Evolutionary conservation across 2,888 invertebrate species (phyloP).

Genomic region (Esperia sulphurella): DNA sequence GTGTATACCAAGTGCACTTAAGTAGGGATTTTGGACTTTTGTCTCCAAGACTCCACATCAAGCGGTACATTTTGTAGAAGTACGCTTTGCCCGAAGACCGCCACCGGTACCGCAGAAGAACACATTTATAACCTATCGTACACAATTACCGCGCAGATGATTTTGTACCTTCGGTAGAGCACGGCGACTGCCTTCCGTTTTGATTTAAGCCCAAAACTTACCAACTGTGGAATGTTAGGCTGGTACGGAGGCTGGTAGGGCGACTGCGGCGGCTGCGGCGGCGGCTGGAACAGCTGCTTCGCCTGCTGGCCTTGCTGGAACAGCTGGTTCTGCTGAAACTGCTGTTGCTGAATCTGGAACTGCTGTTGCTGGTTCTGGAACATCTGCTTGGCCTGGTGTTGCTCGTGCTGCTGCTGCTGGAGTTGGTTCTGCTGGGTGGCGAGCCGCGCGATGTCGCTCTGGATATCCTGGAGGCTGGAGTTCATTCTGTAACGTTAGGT

Average conservation of each 20-base stretch:
- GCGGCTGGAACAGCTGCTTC: conserved; percentile 24
- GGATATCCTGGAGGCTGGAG: conserved; percentile 95
- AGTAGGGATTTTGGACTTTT: too few species aligned
- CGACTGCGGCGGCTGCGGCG: conserved; percentile 61
- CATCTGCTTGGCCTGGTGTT: conserved; percentile 71
- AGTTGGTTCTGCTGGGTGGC: conserved; percentile 83
- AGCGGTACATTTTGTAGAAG: too few species aligned
- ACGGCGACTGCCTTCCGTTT: too few species aligned
- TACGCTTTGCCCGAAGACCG: too few species aligned
- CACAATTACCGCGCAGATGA: too few species aligned
- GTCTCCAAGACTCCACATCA: too few species aligned
- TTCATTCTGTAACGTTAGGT: conserved; percentile 85
- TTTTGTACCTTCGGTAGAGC: too few species aligned
- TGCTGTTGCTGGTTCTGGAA: conserved; percentile 78
- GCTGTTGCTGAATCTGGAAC: conserved; percentile 54
- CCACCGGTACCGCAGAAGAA: too few species aligned
- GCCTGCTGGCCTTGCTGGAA: conserved; percentile 51
- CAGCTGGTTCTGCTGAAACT: conserved; percentile 58
- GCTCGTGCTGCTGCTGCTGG: conserved; percentile 72
- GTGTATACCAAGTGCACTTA: too few species aligned
- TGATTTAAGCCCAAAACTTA: conserved; percentile 46
- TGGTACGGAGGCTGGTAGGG: conserved; percentile 64
- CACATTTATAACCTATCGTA: too few species aligned
- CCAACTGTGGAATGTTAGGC: conserved; percentile 76
- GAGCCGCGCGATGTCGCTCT: conserved; percentile 94